phyloP scores from a whole-genome alignment of 2,113 vertebrate species.

The Zingel zingel region DNA sequence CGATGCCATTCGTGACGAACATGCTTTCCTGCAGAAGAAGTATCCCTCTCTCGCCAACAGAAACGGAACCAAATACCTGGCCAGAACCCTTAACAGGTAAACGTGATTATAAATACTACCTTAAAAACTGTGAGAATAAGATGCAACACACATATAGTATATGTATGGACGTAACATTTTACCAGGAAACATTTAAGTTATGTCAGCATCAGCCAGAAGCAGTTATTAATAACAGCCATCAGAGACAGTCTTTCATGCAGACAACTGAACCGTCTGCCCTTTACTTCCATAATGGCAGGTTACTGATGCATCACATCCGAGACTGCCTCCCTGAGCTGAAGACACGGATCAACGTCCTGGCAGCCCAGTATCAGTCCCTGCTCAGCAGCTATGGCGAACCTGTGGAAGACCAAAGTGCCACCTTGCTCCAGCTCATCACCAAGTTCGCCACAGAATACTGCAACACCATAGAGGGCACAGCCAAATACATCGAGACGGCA shows the following conservation, averaged over 20 bases:
- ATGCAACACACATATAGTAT: background rate
- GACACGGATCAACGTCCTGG: conserved; percentile 97
- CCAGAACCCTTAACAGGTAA: conserved; percentile 96
- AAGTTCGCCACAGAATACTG: conserved; percentile 99
- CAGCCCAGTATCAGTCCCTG: conserved; percentile 97
- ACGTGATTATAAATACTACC: background rate
- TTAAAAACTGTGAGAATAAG: background rate
- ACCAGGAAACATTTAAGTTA: background rate
- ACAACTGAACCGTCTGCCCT: conserved; percentile 35
- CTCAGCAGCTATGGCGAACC: conserved; percentile 97
- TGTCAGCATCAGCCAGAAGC: background rate
- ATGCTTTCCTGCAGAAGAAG: conserved; percentile 98
- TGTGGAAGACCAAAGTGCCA: conserved; percentile 96
- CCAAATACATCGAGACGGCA: conserved; percentile 98
- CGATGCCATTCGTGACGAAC: conserved; percentile 94
- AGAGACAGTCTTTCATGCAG: conserved; percentile 6
- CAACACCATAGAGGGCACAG: conserved; percentile 99
- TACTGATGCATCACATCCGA: conserved; percentile 98
- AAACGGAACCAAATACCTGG: conserved; percentile 97
- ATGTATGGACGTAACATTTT: background rate
- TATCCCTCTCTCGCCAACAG: conserved; percentile 97
- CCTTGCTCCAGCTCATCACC: conserved; percentile 97
- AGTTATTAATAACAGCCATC: conserved; percentile 10
- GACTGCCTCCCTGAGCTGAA: conserved; percentile 98
- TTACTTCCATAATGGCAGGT: conserved; percentile 77